phyloP scores from a whole-genome alignment of 2,797 vertebrate species.

The Sebastolobus alascanus region DNA sequence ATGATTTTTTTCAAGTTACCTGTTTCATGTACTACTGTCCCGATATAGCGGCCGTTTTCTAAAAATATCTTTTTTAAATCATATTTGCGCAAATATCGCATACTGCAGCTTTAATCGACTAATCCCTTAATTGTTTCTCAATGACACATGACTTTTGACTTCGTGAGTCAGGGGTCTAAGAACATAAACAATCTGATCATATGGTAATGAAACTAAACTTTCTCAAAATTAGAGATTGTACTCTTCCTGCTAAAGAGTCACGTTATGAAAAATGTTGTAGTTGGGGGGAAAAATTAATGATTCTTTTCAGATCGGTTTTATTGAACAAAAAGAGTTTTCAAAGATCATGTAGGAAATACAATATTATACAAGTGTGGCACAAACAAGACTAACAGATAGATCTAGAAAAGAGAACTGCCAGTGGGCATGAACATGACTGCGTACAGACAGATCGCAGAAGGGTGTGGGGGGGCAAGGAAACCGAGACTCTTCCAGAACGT shows the following conservation, averaged over 20 bases:
- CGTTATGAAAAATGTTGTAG: not conserved
- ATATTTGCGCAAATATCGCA: too few relatives aligned
- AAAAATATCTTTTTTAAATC: too few relatives aligned
- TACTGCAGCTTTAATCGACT: too few relatives aligned
- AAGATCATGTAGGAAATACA: conserved; percentile 82
- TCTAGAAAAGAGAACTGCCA: conserved; percentile 55
- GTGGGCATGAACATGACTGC: conserved; percentile 39
- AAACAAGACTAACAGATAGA: conserved; percentile 70
- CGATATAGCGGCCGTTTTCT: too few relatives aligned
- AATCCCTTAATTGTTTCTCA: too few relatives aligned
- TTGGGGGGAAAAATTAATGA: not conserved
- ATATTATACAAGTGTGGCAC: conserved; percentile 77
- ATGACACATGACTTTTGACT: not conserved
- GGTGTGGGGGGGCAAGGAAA: not conserved
- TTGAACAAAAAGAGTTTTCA: conserved; percentile 78
- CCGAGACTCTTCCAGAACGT: conserved; percentile 14
- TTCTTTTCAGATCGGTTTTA: conserved; percentile 72
- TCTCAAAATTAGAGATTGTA: not conserved
- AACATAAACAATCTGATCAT: not conserved
- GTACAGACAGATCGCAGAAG: conserved; percentile 1
- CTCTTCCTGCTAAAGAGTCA: not conserved
- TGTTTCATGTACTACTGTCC: too few relatives aligned
- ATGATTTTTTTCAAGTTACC: too few relatives aligned
- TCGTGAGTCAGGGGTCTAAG: not conserved
- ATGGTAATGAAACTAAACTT: not conserved